Percentiles rank a stretch among this genome's conserved stretches.
phyloP scores from a whole-genome alignment of 2,797 vertebrate species.

The Euthynnus affinis region DNA sequence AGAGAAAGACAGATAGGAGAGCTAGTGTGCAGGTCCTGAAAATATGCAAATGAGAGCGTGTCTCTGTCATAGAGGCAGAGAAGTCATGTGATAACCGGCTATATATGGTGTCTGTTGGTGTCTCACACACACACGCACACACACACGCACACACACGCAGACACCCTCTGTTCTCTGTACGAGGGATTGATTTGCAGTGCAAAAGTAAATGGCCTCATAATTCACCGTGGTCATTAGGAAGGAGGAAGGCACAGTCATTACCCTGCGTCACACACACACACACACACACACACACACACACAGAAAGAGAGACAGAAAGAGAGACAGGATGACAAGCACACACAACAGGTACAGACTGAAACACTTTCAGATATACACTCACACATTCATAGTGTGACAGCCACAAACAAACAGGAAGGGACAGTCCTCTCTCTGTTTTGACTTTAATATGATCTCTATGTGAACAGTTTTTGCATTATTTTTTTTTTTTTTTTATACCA shows the following conservation, averaged over 20 bases:
- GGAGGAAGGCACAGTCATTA: slow-evolving; percentile 68
- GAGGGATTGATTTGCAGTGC: slow-evolving; percentile 63
- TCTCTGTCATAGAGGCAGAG: slow-evolving; percentile 14
- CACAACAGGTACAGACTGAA: slow-evolving; percentile 17
- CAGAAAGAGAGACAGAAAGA: too few species aligned
- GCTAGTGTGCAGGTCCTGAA: not conserved
- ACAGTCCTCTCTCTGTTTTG: not conserved
- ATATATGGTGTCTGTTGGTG: slow-evolving; percentile 34
- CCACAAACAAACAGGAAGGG: not conserved
- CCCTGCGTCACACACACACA: slow-evolving; percentile 9
- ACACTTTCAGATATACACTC: not conserved
- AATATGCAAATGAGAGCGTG: slow-evolving; percentile 45
- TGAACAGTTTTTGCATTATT: too few species aligned
- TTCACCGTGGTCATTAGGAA: slow-evolving; percentile 70
- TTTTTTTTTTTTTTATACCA: slow-evolving; percentile 2
- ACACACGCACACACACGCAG: slow-evolving; percentile 9
- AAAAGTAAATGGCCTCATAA: slow-evolving; percentile 65
- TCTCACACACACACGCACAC: slow-evolving; percentile 5
- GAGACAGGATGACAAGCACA: not conserved
- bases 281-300: slow-evolving; percentile 17
- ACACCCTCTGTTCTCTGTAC: slow-evolving; percentile 32
- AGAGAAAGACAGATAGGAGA: not conserved
- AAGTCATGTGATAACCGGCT: slow-evolving; percentile 46
- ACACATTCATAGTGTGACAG: too few species aligned
- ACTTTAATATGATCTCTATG: not conserved